Evolutionary conservation across 2,113 vertebrate genomes (phyloP).

Genomic region (Mustelus asterias): DNA sequence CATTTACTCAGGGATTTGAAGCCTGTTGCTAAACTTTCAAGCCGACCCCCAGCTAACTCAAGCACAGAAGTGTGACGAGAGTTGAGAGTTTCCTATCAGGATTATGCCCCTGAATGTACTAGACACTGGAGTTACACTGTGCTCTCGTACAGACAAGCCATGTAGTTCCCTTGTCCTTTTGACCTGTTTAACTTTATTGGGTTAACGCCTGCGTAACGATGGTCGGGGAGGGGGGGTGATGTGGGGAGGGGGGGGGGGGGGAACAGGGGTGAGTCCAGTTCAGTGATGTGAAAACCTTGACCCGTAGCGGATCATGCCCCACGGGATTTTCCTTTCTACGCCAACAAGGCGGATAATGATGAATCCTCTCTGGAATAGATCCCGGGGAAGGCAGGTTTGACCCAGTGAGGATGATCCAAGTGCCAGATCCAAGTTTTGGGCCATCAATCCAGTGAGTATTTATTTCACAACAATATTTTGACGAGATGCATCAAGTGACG

Average conservation of each 20-base stretch:
- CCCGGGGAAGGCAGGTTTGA: background rate
- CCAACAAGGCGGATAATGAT: background rate
- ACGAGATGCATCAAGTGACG: constrained; percentile 61
- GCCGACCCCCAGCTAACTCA: too few species aligned
- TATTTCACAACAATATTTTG: constrained; percentile 49
- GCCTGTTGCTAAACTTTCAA: background rate
- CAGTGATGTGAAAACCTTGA: background rate
- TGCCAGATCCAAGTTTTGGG: background rate
- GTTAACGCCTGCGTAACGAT: background rate
- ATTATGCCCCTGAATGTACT: background rate
- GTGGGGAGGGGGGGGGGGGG: accelerated
- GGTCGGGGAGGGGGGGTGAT: background rate
- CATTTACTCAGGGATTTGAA: too few species aligned
- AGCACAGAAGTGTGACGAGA: background rate
- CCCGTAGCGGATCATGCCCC: background rate
- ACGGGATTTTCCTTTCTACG: background rate
- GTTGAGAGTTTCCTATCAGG: background rate
- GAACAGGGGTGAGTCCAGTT: too few species aligned
- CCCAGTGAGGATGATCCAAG: background rate
- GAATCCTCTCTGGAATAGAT: background rate
- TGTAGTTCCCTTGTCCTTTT: background rate
- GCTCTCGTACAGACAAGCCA: background rate
- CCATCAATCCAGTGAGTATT: too few species aligned
- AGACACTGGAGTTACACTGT: background rate
- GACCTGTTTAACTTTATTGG: background rate